A percentile compares a stretch with the other conserved stretches of the same genome.
phyloP scores from a whole-genome alignment of 2,113 vertebrate genomes.

The Varanus komodoensis region DNA sequence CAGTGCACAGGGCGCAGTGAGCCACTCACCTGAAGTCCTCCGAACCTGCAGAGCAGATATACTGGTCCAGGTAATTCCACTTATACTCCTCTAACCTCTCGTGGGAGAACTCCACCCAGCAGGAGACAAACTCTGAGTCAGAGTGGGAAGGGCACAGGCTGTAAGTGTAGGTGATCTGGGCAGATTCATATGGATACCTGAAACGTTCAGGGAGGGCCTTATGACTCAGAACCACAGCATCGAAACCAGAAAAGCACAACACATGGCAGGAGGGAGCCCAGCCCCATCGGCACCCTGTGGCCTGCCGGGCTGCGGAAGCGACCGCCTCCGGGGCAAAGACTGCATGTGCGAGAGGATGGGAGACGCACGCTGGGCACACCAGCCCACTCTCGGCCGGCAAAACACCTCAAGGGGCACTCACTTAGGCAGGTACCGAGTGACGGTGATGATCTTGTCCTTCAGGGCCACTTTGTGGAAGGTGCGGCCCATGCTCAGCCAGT shows the following conservation, averaged over 20 bases:
- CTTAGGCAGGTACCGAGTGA: constrained; percentile 98
- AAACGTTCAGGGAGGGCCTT: neutral
- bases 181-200: constrained; percentile 95
- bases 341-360: neutral
- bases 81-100: constrained; percentile 97
- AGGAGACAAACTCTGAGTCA: constrained; percentile 90
- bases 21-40: constrained; percentile 94
- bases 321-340: too few relatives aligned
- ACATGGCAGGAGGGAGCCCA: too few relatives aligned
- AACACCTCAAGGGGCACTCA: constrained; percentile 73
- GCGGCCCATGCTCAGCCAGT: constrained; percentile 98
- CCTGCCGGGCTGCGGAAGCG: too few relatives aligned
- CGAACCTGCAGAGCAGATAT: constrained; percentile 96
- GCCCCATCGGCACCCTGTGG: too few relatives aligned
- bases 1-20: constrained; percentile 49
- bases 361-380: neutral
- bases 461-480: constrained; percentile 97
- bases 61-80: constrained; percentile 99
- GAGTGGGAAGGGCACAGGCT: constrained; percentile 94
- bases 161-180: constrained; percentile 96
- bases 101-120: constrained; percentile 98
- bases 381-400: neutral
- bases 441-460: constrained; percentile 98
- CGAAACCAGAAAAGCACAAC: neutral
- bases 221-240: neutral